Conservation (phyloP, 2,113 vertebrate genomes). For the Odocoileus hemionus region DNA sequence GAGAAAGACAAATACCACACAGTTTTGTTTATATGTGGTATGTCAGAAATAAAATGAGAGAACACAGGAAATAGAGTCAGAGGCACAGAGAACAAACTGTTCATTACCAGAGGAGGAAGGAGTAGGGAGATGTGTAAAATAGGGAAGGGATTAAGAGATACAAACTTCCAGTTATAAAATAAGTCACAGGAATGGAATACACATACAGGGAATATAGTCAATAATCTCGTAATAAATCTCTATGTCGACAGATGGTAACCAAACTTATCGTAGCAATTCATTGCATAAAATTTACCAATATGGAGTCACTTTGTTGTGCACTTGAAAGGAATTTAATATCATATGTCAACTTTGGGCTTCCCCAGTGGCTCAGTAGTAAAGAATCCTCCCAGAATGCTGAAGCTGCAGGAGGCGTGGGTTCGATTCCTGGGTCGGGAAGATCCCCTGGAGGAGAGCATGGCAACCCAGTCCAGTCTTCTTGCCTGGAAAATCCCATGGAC, state of each 20-base stretch:
- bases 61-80: background rate
- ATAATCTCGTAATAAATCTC: background rate
- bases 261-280: background rate
- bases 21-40: background rate
- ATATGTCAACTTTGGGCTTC: background rate
- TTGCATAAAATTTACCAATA: background rate
- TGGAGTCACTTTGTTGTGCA: background rate
- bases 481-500: no score
- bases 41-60: background rate
- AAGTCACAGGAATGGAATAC: background rate
- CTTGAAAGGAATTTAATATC: background rate
- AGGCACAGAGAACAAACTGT: background rate
- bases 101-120: background rate
- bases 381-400: background rate
- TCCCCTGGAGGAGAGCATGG: background rate
- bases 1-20: background rate
- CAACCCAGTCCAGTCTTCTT: no score
- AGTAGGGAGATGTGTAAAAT: background rate
- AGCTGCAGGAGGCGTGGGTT: background rate
- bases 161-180: background rate
- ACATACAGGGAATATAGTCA: background rate
- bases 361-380: background rate
- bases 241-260: background rate
- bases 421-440: rapidly evolving
- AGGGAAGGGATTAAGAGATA: background rate